Evolutionary conservation across 1,140 invertebrate genomes (phyloP).

Genomic region (Halictus rubicundus): DNA sequence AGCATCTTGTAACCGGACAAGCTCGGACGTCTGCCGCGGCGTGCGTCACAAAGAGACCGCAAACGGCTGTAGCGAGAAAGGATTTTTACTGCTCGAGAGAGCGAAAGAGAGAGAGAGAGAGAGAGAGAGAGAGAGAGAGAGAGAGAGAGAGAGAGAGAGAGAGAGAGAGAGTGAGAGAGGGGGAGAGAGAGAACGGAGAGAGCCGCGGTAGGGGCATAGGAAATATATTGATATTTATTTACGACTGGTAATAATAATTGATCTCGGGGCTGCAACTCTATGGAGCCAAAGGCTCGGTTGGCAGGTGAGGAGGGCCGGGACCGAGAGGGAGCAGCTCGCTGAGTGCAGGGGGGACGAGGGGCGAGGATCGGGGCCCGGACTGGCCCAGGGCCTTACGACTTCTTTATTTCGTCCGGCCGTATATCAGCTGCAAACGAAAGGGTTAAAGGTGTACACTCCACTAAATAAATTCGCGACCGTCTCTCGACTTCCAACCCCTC

Average conservation of each 20-base stretch:
- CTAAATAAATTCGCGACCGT: slow-evolving; percentile 60
- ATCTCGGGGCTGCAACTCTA: slow-evolving; percentile 60
- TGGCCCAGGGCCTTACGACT: slow-evolving; percentile 66
- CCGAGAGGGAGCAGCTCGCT: slow-evolving; percentile 15
- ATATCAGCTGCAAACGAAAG: slow-evolving; percentile 68
- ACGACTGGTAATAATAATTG: slow-evolving; percentile 72
- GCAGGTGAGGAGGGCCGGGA: neutral
- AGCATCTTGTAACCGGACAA: slow-evolving; percentile 67
- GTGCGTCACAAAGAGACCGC: slow-evolving; percentile 69
- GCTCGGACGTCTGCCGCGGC: slow-evolving; percentile 63
- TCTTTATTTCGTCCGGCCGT: slow-evolving; percentile 67
- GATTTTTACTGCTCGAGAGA: slow-evolving; percentile 60
- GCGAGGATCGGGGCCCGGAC: slow-evolving; percentile 23
- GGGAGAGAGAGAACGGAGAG: neutral
- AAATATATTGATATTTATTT: slow-evolving; percentile 71
- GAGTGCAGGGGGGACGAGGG: neutral
- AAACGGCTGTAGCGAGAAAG: slow-evolving; percentile 52
- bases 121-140: neutral
- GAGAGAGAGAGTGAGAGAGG: neutral
- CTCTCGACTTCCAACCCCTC: slow-evolving; percentile 39
- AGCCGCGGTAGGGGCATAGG: slow-evolving; percentile 45
- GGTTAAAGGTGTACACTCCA: slow-evolving; percentile 63
- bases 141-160: too few species aligned
- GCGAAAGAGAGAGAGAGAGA: neutral
- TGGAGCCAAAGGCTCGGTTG: slow-evolving; percentile 20